Evolutionary conservation across 2,888 invertebrate genomes (phyloP).

Genomic region (Apocheima hispidaria): DNA sequence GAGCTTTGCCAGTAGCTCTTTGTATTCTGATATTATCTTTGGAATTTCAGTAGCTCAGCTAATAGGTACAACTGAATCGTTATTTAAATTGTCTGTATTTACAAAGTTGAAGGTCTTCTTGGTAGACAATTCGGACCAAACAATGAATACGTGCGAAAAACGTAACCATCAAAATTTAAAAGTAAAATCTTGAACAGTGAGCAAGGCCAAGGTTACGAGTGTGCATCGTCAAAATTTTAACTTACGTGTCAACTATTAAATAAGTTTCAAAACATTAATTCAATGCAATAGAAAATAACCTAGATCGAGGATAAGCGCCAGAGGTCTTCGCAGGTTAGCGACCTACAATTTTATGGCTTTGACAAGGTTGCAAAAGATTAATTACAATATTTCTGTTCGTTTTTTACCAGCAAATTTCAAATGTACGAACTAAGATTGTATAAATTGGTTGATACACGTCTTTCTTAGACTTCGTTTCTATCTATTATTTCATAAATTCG

Average conservation of each 20-base stretch:
- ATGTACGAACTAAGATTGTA: neutral
- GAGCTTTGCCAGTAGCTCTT: neutral
- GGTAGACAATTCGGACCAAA: constrained; percentile 10
- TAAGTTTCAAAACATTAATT: constrained; percentile 11
- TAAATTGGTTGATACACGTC: too few relatives aligned
- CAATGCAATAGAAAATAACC: constrained; percentile 9
- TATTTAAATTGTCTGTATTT: constrained; percentile 1
- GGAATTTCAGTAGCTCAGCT: too few relatives aligned
- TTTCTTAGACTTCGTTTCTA: too few relatives aligned
- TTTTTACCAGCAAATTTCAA: neutral
- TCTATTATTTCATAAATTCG: too few relatives aligned
- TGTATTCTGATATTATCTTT: too few relatives aligned
- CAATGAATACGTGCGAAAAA: constrained; percentile 34
- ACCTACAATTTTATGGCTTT: constrained; percentile 9
- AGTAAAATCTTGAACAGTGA: neutral
- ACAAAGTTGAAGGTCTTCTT: constrained; percentile 1
- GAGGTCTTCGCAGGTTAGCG: constrained; percentile 21
- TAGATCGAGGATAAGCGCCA: constrained; percentile 13
- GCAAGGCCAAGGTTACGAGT: constrained; percentile 23
- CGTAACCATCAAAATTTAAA: constrained; percentile 17
- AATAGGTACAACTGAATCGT: constrained; percentile 10
- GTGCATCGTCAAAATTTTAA: neutral
- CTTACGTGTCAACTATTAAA: constrained; percentile 9
- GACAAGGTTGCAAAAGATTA: constrained; percentile 5
- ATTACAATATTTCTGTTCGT: neutral